phyloP scores from a whole-genome alignment of 2,888 invertebrate genomes.

The Aphidius colemani region DNA sequence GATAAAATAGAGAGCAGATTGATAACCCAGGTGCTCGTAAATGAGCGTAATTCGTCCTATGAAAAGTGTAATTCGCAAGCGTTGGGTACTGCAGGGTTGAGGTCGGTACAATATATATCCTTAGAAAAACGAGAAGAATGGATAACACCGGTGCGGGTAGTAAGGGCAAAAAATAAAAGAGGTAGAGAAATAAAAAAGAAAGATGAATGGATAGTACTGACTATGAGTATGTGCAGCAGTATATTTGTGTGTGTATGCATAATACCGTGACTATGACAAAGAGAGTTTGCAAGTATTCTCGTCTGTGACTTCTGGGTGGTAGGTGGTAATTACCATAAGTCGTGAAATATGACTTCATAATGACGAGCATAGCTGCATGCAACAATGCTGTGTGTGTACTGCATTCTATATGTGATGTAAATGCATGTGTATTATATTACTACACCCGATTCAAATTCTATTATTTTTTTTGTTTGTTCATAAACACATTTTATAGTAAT shows the following conservation, averaged over 20 bases:
- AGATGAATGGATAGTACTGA: conserved; percentile 3
- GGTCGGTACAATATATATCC: conserved; percentile 19
- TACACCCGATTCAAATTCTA: conserved; percentile 21
- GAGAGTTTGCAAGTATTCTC: conserved; percentile 18
- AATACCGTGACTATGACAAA: conserved; percentile 27
- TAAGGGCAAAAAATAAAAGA: not conserved
- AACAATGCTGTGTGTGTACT: conserved; percentile 44
- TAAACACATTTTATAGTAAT: conserved; percentile 4
- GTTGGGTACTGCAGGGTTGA: conserved; percentile 22
- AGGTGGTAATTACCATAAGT: conserved; percentile 57
- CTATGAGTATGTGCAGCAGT: not conserved
- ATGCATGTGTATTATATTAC: conserved; percentile 25
- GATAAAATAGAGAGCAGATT: conserved; percentile 33
- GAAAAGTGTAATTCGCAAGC: conserved; percentile 46
- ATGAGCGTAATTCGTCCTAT: conserved; percentile 43
- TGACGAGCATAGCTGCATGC: conserved; percentile 45
- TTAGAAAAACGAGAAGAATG: conserved; percentile 2
- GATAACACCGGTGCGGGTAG: conserved; percentile 9
- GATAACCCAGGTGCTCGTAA: conserved; percentile 40
- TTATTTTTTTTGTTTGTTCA: conserved; percentile 9
- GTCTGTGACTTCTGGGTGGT: conserved; percentile 48
- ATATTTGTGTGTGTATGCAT: conserved; percentile 1
- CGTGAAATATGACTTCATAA: conserved; percentile 58
- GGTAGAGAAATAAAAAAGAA: not conserved
- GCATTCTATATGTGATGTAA: conserved; percentile 26